These are phyloP conservation scores for Nasonia vitripennis DNA, from an alignment of 1,140 invertebrate species.

Conservation along the genomic window DNA sequence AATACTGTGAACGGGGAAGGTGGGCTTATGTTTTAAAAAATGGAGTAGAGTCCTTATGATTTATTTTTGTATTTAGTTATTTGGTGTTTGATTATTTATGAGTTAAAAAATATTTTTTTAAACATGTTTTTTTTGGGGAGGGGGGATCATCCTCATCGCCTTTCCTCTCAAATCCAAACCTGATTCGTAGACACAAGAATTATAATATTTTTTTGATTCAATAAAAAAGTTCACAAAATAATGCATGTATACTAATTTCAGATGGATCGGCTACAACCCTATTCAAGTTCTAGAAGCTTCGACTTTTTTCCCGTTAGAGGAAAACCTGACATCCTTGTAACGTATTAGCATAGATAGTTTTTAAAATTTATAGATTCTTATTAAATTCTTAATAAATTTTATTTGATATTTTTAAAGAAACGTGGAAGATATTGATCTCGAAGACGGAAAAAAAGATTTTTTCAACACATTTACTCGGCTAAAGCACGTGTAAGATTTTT, in stretches of 20 bases:
- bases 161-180: too few relatives aligned
- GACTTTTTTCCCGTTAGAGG: slow-evolving; percentile 59
- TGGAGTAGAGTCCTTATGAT: too few relatives aligned
- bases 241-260: slow-evolving; percentile 50
- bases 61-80: too few relatives aligned
- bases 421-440: slow-evolving; percentile 77
- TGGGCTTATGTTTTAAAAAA: too few relatives aligned
- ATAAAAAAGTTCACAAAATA: not conserved
- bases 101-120: too few relatives aligned
- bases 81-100: too few relatives aligned
- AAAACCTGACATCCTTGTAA: slow-evolving; percentile 69
- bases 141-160: too few relatives aligned
- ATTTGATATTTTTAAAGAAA: slow-evolving; percentile 64
- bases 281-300: slow-evolving; percentile 58
- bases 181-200: too few relatives aligned
- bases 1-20: too few relatives aligned
- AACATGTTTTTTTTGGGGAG: too few relatives aligned
- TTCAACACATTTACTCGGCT: slow-evolving; percentile 75
- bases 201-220: too few relatives aligned
- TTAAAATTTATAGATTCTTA: slow-evolving; percentile 20
- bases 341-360: slow-evolving; percentile 43
- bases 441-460: slow-evolving; percentile 75
- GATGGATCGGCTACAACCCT: slow-evolving; percentile 65
- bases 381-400: slow-evolving; percentile 15
- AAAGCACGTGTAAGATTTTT: slow-evolving; percentile 72